Conservation (phyloP, 1,140 invertebrate genomes). For the Bombus picipes region DNA sequence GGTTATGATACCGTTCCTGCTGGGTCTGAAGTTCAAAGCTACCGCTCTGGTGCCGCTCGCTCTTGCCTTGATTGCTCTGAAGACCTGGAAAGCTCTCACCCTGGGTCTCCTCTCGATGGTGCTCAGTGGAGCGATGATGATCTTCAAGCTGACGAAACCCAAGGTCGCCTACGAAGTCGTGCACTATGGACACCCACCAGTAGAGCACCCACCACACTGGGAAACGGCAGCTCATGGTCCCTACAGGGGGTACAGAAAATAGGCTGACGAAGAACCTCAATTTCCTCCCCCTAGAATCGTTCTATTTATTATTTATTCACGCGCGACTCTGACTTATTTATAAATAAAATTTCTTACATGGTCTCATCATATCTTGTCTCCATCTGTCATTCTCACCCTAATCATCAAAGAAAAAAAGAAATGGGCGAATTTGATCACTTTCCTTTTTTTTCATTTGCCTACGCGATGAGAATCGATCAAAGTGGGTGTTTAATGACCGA, state of each 20-base stretch:
- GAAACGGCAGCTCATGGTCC: constrained; percentile 86
- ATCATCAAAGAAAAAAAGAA: too few relatives aligned
- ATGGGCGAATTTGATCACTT: not conserved
- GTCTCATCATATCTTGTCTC: constrained; percentile 37
- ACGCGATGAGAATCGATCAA: constrained; percentile 8
- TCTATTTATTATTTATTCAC: constrained; percentile 75
- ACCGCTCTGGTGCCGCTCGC: constrained; percentile 91
- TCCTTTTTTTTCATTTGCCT: constrained; percentile 35
- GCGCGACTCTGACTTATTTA: constrained; percentile 59
- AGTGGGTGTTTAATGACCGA: not conserved
- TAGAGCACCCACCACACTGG: constrained; percentile 87
- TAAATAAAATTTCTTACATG: constrained; percentile 66
- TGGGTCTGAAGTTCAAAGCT: constrained; percentile 92
- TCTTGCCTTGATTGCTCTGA: constrained; percentile 90
- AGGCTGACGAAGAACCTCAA: constrained; percentile 29
- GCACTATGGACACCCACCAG: constrained; percentile 91
- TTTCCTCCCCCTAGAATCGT: constrained; percentile 35
- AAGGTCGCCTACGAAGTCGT: constrained; percentile 92
- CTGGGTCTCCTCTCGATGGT: constrained; percentile 92
- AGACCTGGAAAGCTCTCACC: constrained; percentile 94
- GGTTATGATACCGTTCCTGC: constrained; percentile 91
- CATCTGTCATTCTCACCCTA: constrained; percentile 4
- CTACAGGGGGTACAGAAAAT: constrained; percentile 82
- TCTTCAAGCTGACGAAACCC: constrained; percentile 92
- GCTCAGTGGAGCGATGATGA: constrained; percentile 90